A percentile compares a stretch with the other conserved stretches of the same genome.
Conservation (phyloP, 1,140 invertebrate genomes). For the Andricus grossulariae region DNA sequence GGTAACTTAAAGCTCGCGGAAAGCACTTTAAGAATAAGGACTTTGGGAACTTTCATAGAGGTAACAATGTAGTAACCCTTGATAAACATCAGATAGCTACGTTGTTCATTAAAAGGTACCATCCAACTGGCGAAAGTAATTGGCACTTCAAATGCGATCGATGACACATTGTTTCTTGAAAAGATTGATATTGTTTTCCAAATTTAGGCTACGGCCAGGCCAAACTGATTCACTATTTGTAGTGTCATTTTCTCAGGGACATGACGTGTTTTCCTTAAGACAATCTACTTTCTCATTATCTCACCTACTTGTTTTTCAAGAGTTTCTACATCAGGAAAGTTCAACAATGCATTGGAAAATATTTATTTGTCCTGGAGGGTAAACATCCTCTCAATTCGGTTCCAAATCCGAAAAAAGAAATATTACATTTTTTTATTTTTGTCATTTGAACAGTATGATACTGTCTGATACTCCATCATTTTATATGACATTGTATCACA, state of each 20-base stretch:
- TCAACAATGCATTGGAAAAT: no score
- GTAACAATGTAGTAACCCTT: neutral
- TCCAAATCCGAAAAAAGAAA: no score
- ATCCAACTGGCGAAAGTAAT: conserved; percentile 1
- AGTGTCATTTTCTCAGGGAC: conserved; percentile 15
- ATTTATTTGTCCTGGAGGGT: no score
- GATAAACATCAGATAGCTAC: neutral
- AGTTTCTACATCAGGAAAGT: no score
- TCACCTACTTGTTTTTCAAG: no score
- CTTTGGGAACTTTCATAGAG: neutral
- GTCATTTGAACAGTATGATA: no score
- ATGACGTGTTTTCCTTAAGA: neutral
- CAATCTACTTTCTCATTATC: no score
- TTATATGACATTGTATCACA: no score
- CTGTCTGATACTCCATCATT: no score
- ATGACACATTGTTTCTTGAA: conserved; percentile 1
- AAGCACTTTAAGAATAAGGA: neutral
- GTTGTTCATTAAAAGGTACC: conserved; percentile 7
- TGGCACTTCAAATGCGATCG: conserved; percentile 22
- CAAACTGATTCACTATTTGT: neutral
- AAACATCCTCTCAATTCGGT: no score
- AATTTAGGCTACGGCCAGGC: conserved; percentile 5
- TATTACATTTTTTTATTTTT: no score
- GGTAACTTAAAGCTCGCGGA: no score
- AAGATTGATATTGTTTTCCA: neutral